Evolutionary conservation across 2,113 vertebrate species (phyloP), one percentile per base, ranked within the genome.

Genomic region (Bostrychus sinensis): DNA sequence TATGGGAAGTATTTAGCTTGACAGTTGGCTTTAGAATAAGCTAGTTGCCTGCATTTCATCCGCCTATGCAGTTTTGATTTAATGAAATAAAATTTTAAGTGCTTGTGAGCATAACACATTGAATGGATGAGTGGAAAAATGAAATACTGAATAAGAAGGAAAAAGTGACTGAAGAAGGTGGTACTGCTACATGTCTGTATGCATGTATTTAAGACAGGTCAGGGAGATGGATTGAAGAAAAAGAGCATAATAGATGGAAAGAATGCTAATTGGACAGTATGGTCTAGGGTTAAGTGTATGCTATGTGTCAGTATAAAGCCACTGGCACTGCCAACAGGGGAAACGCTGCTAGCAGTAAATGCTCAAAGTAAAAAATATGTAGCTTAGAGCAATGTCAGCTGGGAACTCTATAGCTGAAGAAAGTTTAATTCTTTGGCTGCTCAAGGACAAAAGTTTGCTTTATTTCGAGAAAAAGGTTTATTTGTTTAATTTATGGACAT

Each of bases 221-320:
- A 67, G 50, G 26, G 56, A 70, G 56, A 67, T 38, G 55, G 55
- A 76, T 53, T 60, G 64, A 62, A 41, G 46, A 41, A 70, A 58
- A 59, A 48, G 26, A 63, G 34, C 30, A 56, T 37, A 77, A 65
- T 62, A 46, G 63, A 45, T 51, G 62, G 28, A 74, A 62, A 41
- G 56, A 80, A 66, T 66, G 67, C 69, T 75, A 66, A 75, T 77
- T 72, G 74, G 53, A 70, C 36, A 66, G 46, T 38, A 65, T 48
- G 32, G 46, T 53, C 20, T 54, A 32, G 26, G 55, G 61, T 64
- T 50, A 65, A 37, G 46, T 67, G 30, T 34, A 43, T 54, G 20
- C 30, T 19, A 57, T 51, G 45, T n/a, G 62, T 56, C 62, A 58
- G 45, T 51, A 41, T 58, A 12, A 32, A 46, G 11, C 46, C 17